Percentiles rank a stretch among this genome's conserved stretches.
These are phyloP conservation scores for Limnephilus lunatus DNA, from an alignment of 2,888 invertebrate genomes.

Conservation along the genomic window DNA sequence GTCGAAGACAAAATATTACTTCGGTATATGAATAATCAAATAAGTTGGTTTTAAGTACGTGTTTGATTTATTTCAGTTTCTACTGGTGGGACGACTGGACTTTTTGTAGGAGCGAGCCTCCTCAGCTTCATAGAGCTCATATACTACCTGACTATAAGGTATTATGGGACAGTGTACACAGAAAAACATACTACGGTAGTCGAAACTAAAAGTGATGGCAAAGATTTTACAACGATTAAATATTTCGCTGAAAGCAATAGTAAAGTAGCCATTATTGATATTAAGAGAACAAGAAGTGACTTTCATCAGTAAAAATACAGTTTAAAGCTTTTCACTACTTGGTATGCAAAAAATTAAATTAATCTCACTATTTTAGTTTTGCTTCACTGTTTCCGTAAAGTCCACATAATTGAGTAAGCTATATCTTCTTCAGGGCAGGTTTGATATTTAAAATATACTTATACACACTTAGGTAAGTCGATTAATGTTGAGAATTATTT, in stretches of 20 bases:
- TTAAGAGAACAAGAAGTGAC: slow-evolving; percentile 63
- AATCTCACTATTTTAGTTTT: not conserved
- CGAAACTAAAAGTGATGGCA: not conserved
- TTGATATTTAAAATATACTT: not conserved
- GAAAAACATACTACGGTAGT: slow-evolving; percentile 61
- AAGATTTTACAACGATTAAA: not conserved
- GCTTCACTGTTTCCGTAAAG: not conserved
- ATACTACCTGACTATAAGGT: slow-evolving; percentile 79
- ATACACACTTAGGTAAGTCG: no score
- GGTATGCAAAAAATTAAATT: not conserved
- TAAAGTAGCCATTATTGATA: slow-evolving; percentile 56
- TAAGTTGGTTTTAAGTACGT: not conserved
- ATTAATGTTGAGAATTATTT: not conserved
- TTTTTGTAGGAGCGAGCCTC: slow-evolving; percentile 83
- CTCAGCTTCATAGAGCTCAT: slow-evolving; percentile 82
- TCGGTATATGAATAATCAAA: not conserved
- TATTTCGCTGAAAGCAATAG: slow-evolving; percentile 40
- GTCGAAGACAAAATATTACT: no score
- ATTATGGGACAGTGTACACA: slow-evolving; percentile 72
- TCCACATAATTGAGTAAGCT: no score
- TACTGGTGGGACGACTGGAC: slow-evolving; percentile 81
- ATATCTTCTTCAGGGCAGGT: not conserved
- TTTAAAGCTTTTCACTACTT: not conserved
- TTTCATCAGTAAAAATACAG: slow-evolving; percentile 1
- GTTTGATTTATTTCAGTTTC: slow-evolving; percentile 74